These are phyloP conservation scores for Ooceraea biroi DNA, from an alignment of 1,140 invertebrate species.

Conservation along the genomic window DNA sequence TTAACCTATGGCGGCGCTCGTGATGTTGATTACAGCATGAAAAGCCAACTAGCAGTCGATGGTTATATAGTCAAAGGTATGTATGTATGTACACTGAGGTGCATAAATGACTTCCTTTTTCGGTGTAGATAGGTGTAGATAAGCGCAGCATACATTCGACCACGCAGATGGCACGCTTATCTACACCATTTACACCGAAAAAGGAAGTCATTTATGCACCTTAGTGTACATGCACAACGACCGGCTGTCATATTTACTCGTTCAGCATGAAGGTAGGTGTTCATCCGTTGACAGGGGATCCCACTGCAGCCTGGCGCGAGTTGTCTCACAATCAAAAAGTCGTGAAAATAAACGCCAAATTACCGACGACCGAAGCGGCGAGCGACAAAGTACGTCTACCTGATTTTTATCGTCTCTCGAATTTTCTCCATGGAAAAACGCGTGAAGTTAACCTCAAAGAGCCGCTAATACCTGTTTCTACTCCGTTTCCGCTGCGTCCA, in stretches of 20 bases:
- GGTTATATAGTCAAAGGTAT: no score
- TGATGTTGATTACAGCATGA: no score
- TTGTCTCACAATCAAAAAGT: slow-evolving; percentile 89
- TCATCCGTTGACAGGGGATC: slow-evolving; percentile 89
- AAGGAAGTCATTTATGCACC: no score
- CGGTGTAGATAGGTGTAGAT: no score
- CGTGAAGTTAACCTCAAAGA: slow-evolving; percentile 59
- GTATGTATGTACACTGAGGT: no score
- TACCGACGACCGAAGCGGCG: slow-evolving; percentile 86
- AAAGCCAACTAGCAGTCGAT: no score
- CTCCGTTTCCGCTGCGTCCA: background rate
- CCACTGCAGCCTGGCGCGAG: slow-evolving; percentile 90
- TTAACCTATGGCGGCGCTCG: no score
- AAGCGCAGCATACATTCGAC: no score
- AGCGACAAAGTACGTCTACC: slow-evolving; percentile 84
- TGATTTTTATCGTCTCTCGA: background rate
- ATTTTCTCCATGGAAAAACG: background rate
- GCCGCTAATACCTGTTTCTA: background rate
- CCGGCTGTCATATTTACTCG: slow-evolving; percentile 1
- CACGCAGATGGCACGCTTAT: no score
- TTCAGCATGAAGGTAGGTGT: slow-evolving; percentile 86
- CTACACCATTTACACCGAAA: no score
- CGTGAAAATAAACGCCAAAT: slow-evolving; percentile 89
- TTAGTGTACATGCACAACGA: no score
- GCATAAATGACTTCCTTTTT: no score